Conservation (phyloP, 1,140 invertebrate genomes). For the Globodera ellingtonae region DNA sequence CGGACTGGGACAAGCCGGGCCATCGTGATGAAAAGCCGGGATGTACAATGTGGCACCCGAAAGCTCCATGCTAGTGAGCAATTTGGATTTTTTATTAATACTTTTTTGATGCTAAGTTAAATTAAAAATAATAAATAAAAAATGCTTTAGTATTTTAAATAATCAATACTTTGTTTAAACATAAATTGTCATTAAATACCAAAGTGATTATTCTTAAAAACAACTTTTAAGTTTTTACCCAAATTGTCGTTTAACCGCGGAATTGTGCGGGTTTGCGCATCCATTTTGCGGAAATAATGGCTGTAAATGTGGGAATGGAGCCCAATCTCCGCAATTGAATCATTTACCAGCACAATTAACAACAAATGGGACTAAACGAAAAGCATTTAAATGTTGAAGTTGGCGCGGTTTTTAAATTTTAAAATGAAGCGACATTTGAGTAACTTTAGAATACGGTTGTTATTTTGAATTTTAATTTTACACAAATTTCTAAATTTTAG, state of each 20-base stretch:
- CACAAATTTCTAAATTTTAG: no score
- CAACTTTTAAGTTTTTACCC: slow-evolving; percentile 6
- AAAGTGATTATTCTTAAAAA: no score
- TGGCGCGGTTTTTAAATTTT: not conserved
- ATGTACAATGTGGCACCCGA: slow-evolving; percentile 18
- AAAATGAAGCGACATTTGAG: no score
- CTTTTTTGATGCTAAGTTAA: not conserved
- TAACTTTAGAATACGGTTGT: no score
- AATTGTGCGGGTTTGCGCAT: slow-evolving; percentile 23
- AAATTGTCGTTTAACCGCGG: slow-evolving; percentile 18
- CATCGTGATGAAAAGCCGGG: slow-evolving; percentile 10
- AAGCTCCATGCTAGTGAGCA: slow-evolving; percentile 17
- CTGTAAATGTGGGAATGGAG: slow-evolving; percentile 7
- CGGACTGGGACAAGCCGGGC: slow-evolving; percentile 16
- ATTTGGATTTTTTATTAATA: not conserved
- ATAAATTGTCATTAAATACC: no score
- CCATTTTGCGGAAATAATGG: slow-evolving; percentile 18
- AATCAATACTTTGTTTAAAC: no score
- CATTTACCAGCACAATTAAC: slow-evolving; percentile 6
- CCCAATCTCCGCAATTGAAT: slow-evolving; percentile 18
- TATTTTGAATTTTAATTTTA: no score
- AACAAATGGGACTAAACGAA: not conserved
- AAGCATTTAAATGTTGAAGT: not conserved
- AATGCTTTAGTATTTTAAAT: not conserved
- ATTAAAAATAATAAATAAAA: not conserved